Base-by-base conservation (phyloP, 1,140 invertebrate species). In the Drosophila bocqueti region DNA sequence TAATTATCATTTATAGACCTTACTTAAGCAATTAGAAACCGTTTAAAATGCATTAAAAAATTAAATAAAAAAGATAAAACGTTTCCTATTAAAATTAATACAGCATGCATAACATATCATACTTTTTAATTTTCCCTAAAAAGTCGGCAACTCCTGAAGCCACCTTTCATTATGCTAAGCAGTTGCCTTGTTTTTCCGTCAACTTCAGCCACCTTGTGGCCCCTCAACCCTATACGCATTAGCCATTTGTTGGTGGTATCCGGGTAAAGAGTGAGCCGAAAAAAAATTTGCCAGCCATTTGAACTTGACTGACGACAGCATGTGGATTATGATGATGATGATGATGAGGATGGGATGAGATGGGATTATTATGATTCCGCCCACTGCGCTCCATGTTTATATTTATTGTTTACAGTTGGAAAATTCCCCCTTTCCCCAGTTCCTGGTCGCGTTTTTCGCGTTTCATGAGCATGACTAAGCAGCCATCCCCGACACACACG, bases 401-500 rank as follows among this genome's bases (percentile, higher is more conserved):
- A 84, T 83, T 83, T 83, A 83, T 81, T 83, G 77, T 81, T 83
- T 85, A 81, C 77, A 68, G 59, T 85, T 73, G 60, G 82, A 61
- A 67, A 76, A 72, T 58, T 80, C 62, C 26, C 60, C 38, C 21
- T 57, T 72, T 42, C 9, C 29, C 26, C 45, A 24, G 13, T 21
- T 24, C 11, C 18, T 43, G 34, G 13, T 38, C 65, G 65, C 77
- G 65, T 68, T 75, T 73, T 79, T 65, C 74, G 62, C 80, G 75
- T 77, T 81, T 72, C 49, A 81, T 72, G 31, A 65, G 81, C 81
- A 83, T 84, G 81, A 83, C 81, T 80, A 84, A 83, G 76, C 81
- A 83, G 71, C 76, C 64, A 42, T 42, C 42, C 63, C 45, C 50
- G 60, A 24, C 55, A 64, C 40, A 43, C 3, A 54, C 47, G 46